Base-by-base conservation (phyloP, 2,888 invertebrate genomes). In the Atethmia centrago region DNA sequence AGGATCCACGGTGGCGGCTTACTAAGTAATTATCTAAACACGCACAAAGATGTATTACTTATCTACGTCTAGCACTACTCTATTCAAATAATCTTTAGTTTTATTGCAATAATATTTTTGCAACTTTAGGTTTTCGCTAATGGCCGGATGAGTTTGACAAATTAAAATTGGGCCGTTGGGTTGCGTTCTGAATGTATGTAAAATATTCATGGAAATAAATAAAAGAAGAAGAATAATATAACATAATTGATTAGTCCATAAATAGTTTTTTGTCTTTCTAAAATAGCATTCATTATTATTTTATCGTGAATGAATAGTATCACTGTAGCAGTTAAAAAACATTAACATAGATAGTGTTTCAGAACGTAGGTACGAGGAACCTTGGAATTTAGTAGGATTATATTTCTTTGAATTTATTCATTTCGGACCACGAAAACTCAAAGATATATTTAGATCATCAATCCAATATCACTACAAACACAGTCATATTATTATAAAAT, bases 1-100 rank as follows among this genome's bases (percentile, higher is more conserved):
- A 79, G 95, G 93, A 90, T 95, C 95, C 95, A 95, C 94, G 94
- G 89, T 88, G 93, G 86, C 79, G 51, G 74, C 31, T 28, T 55
- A 25, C 0, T 47, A 19, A 61, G 55, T 42, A 51, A 53, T 45
- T 56, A 31, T 36, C 42, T 58, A 56, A 73, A 45, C 19, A 73
- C 45, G 59, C 65, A 42, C 51, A 40, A 71, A 66, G 71, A 53
- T 53, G 14, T 71, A 36, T 49, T 28, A 49, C 0, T 19, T 45
- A 31, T n/a, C 16, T 53, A 56, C 16, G 55, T 36, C 19, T 5
- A 65, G 25, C 49, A 62, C 61, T 71, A 58, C 28, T 51, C 36
- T 55, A 74, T 62, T 58, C 42, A 75, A 73, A 64, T 69, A 67
- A 71, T 73, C 65, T 69, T 55, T 84, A 71, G n/a, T 65, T 83